Percentiles rank a stretch among this genome's conserved stretches.
These are phyloP conservation scores for Orgyia antiqua DNA, from an alignment of 2,888 invertebrate genomes.

Conservation along the genomic window DNA sequence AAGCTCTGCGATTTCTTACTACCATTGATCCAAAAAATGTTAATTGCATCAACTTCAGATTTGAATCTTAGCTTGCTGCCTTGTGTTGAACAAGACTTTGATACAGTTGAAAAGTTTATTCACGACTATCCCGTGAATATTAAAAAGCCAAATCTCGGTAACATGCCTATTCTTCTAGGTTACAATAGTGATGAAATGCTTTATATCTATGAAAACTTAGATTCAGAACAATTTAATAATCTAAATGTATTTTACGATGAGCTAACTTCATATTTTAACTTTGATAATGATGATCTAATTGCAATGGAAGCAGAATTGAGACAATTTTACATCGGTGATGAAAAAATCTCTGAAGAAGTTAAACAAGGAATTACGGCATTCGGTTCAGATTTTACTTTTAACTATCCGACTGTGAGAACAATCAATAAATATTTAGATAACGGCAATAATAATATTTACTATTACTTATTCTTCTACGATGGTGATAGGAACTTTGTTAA, in stretches of 20 bases:
- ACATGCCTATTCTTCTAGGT: conserved; percentile 33
- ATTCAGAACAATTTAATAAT: conserved; percentile 14
- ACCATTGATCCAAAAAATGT: conserved; percentile 27
- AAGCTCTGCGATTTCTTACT: conserved; percentile 40
- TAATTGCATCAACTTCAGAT: conserved; percentile 33
- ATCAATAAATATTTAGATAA: conserved; percentile 34
- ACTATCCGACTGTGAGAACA: conserved; percentile 30
- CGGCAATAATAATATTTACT: conserved; percentile 31
- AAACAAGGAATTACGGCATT: conserved; percentile 31
- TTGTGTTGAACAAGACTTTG: conserved; percentile 39
- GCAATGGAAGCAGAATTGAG: conserved; percentile 31
- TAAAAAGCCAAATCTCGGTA: conserved; percentile 17
- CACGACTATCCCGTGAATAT: conserved; percentile 30
- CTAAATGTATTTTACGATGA: conserved; percentile 18
- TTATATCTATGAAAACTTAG: conserved; percentile 9
- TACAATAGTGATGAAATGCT: conserved; percentile 32
- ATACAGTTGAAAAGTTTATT: conserved; percentile 31
- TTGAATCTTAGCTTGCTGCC: conserved; percentile 24
- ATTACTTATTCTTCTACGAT: conserved; percentile 44
- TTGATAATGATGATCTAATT: conserved; percentile 19
- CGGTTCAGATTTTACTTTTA: conserved; percentile 34
- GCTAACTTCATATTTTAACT: conserved; percentile 25
- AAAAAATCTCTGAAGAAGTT: conserved; percentile 20
- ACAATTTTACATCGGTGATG: conserved; percentile 48
- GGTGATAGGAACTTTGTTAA: conserved; percentile 43